A percentile compares a stretch with the other conserved stretches of the same genome.
These are phyloP conservation scores for Tipula unca DNA, from an alignment of 2,888 invertebrate species.

Conservation along the genomic window DNA sequence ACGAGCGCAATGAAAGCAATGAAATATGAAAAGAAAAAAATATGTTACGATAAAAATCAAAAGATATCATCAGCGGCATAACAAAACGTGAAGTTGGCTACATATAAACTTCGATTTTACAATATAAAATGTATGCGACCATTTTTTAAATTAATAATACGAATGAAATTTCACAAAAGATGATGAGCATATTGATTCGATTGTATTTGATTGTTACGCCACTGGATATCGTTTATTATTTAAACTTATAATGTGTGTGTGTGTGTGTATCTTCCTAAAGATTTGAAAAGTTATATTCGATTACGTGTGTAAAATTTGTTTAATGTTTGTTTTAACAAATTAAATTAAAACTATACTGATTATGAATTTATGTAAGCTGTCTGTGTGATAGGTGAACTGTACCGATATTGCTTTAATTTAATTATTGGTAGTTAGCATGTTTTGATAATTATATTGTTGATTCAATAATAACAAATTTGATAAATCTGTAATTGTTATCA, in stretches of 20 bases:
- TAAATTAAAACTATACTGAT: background rate
- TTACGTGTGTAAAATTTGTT: background rate
- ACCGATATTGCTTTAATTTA: too few species aligned
- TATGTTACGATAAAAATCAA: background rate
- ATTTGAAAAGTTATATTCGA: background rate
- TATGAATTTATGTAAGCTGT: too few species aligned
- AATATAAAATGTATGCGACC: background rate
- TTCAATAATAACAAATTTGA: too few species aligned
- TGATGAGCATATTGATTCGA: background rate
- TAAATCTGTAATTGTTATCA: too few species aligned
- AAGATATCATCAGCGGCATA: background rate
- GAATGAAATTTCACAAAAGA: background rate
- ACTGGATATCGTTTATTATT: background rate
- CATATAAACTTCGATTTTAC: background rate
- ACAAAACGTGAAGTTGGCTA: background rate
- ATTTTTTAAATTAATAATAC: background rate
- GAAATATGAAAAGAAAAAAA: conserved; percentile 20
- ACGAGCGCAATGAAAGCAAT: conserved; percentile 21
- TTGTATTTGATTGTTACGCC: background rate
- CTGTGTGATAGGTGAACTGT: background rate
- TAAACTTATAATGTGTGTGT: background rate
- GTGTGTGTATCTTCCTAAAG: background rate
- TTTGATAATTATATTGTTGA: too few species aligned
- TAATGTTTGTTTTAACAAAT: background rate
- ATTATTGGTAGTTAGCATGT: too few species aligned